phyloP scores from a whole-genome alignment of 1,140 invertebrate genomes.

The Asobara japonica region DNA sequence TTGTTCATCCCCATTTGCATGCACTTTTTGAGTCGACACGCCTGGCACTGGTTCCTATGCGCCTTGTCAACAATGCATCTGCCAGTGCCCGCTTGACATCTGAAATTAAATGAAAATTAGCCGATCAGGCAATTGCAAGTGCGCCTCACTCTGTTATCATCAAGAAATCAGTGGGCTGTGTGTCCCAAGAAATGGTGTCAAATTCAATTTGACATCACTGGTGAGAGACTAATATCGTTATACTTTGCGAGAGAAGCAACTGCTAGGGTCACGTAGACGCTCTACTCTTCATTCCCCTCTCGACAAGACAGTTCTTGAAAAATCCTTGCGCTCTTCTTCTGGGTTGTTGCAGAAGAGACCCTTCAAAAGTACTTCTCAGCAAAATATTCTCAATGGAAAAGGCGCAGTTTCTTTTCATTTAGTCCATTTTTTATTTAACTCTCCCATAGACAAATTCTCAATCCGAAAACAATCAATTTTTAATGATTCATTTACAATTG shows the following conservation, averaged over 20 bases:
- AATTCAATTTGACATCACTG: conserved; percentile 65
- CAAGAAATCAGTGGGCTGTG: conserved; percentile 37
- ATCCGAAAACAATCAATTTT: too few species aligned
- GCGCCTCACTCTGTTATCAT: not conserved
- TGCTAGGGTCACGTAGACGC: conserved; percentile 54
- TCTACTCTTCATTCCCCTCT: conserved; percentile 40
- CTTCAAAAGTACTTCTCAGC: not conserved
- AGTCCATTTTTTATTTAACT: too few species aligned
- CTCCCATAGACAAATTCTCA: too few species aligned
- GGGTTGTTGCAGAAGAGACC: not conserved
- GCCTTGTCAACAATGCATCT: conserved; percentile 98
- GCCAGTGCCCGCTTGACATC: conserved; percentile 96
- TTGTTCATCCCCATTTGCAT: conserved; percentile 99
- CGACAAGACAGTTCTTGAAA: not conserved
- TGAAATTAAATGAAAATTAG: conserved; percentile 58
- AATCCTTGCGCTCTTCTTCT: conserved; percentile 5
- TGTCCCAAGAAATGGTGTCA: conserved; percentile 57
- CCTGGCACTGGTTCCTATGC: conserved; percentile 98
- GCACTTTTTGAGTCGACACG: conserved; percentile 97
- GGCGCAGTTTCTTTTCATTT: not conserved
- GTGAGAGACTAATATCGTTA: conserved; percentile 58
- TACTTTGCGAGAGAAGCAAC: conserved; percentile 43
- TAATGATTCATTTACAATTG: too few species aligned
- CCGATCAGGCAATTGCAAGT: conserved; percentile 13
- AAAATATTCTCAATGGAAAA: not conserved